A percentile compares a stretch with the other conserved stretches of the same genome.
Conservation (phyloP, 2,113 vertebrate species). For the Dendrocopos noguchii region DNA sequence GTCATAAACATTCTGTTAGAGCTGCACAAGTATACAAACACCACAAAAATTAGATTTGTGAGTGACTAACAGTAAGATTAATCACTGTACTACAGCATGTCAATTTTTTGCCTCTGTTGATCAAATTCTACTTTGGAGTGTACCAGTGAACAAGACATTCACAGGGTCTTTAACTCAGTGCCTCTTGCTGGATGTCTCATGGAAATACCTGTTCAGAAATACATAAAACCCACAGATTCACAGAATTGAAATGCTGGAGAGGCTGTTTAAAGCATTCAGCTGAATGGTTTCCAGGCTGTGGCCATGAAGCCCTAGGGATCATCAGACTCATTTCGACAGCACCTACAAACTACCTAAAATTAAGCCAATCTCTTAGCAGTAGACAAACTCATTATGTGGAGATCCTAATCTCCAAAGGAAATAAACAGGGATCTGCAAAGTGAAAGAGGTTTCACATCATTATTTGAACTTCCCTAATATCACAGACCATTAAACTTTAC, state of each 20-base stretch:
- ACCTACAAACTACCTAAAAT: conserved; percentile 19
- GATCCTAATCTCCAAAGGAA: conserved; percentile 6
- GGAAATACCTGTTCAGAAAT: background rate
- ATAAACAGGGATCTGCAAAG: conserved; percentile 38
- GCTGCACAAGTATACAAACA: background rate
- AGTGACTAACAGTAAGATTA: background rate
- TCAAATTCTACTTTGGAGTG: background rate
- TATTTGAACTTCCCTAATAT: conserved; percentile 31
- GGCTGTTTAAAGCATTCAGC: conserved; percentile 1
- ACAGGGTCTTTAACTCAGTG: background rate
- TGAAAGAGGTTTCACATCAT: conserved; percentile 18
- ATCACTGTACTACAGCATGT: background rate
- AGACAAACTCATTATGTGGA: conserved; percentile 18
- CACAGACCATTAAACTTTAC: conserved; percentile 37
- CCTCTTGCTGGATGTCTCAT: background rate
- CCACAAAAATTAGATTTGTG: background rate
- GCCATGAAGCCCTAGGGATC: background rate
- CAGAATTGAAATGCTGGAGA: background rate
- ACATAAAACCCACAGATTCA: background rate
- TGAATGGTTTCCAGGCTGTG: conserved; percentile 1
- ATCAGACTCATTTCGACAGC: conserved; percentile 3
- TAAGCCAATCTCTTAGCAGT: conserved; percentile 22
- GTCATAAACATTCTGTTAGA: background rate
- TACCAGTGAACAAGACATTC: background rate
- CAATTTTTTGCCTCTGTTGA: background rate